These are phyloP conservation scores for Oenanthe melanoleuca DNA, from an alignment of 2,113 vertebrate species.

Conservation along the genomic window DNA sequence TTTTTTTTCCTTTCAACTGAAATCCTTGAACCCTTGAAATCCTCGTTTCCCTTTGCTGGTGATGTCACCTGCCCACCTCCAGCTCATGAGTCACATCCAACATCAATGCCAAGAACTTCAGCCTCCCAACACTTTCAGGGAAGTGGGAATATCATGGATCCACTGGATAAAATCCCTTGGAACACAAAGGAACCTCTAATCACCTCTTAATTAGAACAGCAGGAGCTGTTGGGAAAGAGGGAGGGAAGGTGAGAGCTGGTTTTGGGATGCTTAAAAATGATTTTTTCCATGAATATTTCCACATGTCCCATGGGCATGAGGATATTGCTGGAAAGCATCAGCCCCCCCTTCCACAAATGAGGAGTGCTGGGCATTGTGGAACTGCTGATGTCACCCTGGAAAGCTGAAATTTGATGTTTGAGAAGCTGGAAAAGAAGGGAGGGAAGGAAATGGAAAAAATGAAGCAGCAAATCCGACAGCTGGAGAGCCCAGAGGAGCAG, in stretches of 20 bases:
- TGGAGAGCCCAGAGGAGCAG: conserved; percentile 15
- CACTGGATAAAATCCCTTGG: neutral
- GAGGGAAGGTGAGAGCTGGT: neutral
- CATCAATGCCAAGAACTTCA: neutral
- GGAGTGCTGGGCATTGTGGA: neutral
- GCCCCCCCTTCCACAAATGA: neutral
- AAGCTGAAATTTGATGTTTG: neutral
- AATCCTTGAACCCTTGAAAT: neutral
- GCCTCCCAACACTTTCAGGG: neutral
- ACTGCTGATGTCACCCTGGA: neutral
- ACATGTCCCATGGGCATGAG: neutral
- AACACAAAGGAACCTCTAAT: neutral
- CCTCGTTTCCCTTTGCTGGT: neutral
- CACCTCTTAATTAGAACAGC: neutral
- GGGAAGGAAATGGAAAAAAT: conserved; percentile 35
- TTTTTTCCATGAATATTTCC: conserved; percentile 14
- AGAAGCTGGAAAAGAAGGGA: neutral
- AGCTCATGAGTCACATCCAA: neutral
- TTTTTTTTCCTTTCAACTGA: conserved; percentile 42
- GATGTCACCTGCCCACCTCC: conserved; percentile 47
- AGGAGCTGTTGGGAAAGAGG: neutral
- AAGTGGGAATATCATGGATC: conserved; percentile 8
- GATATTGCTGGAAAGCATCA: neutral
- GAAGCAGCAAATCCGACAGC: conserved; percentile 21
- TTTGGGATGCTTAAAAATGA: neutral